These are phyloP conservation scores for Ceyx margarethae DNA, from an alignment of 2,113 vertebrate genomes.

Conservation along the genomic window DNA sequence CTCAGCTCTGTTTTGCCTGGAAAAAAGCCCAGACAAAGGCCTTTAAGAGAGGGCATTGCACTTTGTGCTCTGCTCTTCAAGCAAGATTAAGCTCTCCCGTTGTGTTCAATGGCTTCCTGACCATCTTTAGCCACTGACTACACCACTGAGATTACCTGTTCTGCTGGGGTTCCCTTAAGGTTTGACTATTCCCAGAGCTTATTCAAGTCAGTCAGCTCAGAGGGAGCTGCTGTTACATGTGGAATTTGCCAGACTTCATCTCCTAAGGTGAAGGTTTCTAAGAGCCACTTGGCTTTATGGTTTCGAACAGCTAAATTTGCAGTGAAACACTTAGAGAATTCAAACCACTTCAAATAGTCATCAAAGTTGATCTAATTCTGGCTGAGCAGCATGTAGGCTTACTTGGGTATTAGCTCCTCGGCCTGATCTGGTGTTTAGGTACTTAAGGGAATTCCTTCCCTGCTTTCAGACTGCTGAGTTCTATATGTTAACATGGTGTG, in stretches of 20 bases:
- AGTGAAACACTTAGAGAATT: not conserved
- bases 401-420: not conserved
- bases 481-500: fast-evolving
- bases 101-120: not conserved
- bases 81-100: not conserved
- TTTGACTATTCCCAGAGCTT: not conserved
- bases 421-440: not conserved
- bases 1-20: not conserved
- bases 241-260: not conserved
- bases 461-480: not conserved
- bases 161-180: not conserved
- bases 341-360: not conserved
- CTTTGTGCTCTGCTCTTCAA: not conserved
- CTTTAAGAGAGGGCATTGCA: not conserved
- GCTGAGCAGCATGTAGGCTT: not conserved
- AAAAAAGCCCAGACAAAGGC: not conserved
- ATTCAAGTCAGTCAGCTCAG: not conserved
- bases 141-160: not conserved
- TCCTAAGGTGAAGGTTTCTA: not conserved
- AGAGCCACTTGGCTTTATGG: not conserved
- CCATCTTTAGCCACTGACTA: not conserved
- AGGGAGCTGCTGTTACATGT: not conserved
- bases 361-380: not conserved
- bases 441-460: not conserved
- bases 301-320: not conserved